Evolutionary conservation across 2,113 vertebrate species (phyloP), one percentile per base, ranked within the genome.

Genomic region (Promerops cafer): DNA sequence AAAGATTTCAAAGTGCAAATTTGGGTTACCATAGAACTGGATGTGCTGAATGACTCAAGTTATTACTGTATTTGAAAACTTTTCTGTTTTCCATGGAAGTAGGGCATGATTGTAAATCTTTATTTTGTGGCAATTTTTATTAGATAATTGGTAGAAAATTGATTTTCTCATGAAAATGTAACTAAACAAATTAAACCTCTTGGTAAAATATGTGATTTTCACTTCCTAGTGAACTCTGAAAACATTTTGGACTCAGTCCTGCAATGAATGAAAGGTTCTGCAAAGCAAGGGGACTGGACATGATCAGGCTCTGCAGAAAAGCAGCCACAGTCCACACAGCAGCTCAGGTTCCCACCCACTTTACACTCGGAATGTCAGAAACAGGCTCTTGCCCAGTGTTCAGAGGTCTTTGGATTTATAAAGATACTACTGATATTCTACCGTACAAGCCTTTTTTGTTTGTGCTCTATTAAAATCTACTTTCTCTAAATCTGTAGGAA

Each of bases 301-400:
- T 0, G 1, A 11, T 40, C 49, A 50, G 17, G 30, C 9, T 65
- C 53, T 1, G 2, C 9, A 26, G 68, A 33, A 44, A 2, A n/a
- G 22, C 5, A 0, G 26, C 11, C 77, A 23, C 30, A 31, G 44
- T 15, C 42, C 13, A 9, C 56, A 42, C 18, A 37, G n/a, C 45
- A 87, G n/a, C 37, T 77, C 22, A 31, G 19, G 13, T 49, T 78
- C 54, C 31, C 23, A 59, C 13, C 13, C 23, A n/a, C 47, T 63
- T 19, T 21, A 39, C 0, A 0, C 9, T 3, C 27, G 21, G 13
- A 85, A 86, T 21, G 30, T 17, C 10, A 8, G 54, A 80, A 93
- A 1, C 13, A 64, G 17, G 19, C 45, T 75, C 33, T 37, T 70
- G 13, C 9, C 7, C 45, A 35, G 8, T 49, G 14, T 20, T 61